A percentile compares a stretch with the other conserved stretches of the same genome.
These are phyloP conservation scores for Drosophila subobscura DNA, from an alignment of 1,140 invertebrate genomes.

Conservation along the genomic window DNA sequence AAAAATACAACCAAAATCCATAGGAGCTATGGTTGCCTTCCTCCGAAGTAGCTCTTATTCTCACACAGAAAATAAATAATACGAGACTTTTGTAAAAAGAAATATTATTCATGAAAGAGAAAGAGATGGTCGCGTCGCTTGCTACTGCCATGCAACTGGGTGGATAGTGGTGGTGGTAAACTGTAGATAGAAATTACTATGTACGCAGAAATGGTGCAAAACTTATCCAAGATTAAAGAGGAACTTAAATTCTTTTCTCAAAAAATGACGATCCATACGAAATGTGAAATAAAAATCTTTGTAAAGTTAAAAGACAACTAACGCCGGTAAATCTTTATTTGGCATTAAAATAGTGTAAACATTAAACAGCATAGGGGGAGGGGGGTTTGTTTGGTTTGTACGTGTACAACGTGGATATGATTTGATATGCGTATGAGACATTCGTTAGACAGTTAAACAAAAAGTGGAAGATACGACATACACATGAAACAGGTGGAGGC, in stretches of 20 bases:
- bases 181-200: no score
- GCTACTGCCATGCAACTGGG: no score
- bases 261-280: no score
- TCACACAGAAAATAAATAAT: conserved; percentile 8
- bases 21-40: no score
- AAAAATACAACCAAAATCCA: no score
- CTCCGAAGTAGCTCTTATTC: no score
- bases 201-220: no score
- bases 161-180: no score
- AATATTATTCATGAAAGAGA: conserved; percentile 11
- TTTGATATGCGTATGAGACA: no score
- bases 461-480: neutral
- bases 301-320: conserved; percentile 1
- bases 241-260: no score
- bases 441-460: no score
- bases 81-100: conserved; percentile 20
- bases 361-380: neutral
- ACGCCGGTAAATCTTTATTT: conserved; percentile 23
- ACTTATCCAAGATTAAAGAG: no score
- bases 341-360: conserved; percentile 19
- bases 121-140: neutral
- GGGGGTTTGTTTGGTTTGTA: neutral
- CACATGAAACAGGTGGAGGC: neutral
- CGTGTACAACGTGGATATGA: neutral
- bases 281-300: neutral